Conservation (phyloP, 2,888 invertebrate species). For the Caenorhabditis angaria region DNA sequence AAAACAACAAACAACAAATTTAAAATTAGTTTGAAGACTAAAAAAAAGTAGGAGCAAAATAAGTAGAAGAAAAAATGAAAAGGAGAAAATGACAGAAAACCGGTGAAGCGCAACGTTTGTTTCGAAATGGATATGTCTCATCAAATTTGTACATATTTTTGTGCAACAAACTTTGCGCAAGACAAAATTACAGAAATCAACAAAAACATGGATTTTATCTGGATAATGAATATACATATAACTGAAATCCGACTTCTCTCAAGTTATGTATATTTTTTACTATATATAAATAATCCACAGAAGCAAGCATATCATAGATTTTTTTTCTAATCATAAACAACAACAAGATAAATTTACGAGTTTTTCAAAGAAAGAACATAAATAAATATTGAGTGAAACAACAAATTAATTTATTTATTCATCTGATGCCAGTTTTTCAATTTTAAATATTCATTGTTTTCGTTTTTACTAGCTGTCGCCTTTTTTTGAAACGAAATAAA, state of each 20-base stretch:
- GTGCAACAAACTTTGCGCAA: too few species aligned
- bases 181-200: too few species aligned
- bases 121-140: background rate
- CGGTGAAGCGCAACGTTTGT: constrained; percentile 39
- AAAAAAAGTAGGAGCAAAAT: background rate
- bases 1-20: too few species aligned
- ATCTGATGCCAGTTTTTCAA: too few species aligned
- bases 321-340: background rate
- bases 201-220: too few species aligned
- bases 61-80: constrained; percentile 13
- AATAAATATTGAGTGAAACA: too few species aligned
- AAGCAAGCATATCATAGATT: background rate
- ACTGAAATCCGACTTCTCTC: too few species aligned
- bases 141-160: constrained; percentile 6
- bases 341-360: background rate
- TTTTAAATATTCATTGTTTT: constrained; percentile 4
- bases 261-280: background rate
- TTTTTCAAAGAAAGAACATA: background rate
- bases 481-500: background rate
- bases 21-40: background rate
- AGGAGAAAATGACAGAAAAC: constrained; percentile 34
- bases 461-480: too few species aligned
- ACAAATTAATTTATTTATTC: too few species aligned
- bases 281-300: background rate
- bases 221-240: too few species aligned